Evolutionary conservation across 2,888 invertebrate species (phyloP), one percentile per base, ranked within the genome.

Genomic region (Mythimna albipuncta): DNA sequence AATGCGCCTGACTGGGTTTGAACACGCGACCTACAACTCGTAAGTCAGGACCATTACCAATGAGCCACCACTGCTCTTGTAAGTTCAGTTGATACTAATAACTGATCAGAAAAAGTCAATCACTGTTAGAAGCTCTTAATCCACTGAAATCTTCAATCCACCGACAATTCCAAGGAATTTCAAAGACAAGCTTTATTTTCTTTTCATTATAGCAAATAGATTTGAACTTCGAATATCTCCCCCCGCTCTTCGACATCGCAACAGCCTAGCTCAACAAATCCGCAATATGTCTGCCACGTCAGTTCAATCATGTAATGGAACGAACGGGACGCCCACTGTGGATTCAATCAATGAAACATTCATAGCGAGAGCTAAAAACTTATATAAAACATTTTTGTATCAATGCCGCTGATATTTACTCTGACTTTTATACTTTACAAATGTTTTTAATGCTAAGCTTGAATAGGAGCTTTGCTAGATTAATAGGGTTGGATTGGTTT

Each of bases 271-370:
- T 69, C 69, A 47, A 58, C 68, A 64, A 58, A 69, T 79, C 66
- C 78, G 74, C 64, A 90, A 89, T 90, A 89, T 72, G 77, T 47
- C 81, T 76, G 63, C 77, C 58, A 72, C 75, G 78, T 86, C 86
- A 82, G 86, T 87, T 87, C 90, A 90, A 90, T 90, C 90, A 90
- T 88, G 89, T 90, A 90, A 90, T 90, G 90, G 90, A 89, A 81
- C 82, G 83, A 76, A 81, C 84, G 76, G 67, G 69, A 82, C 69
- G 73, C 79, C 83, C 85, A 73, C 81, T 66, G 81, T 76, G 85
- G 75, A 86, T 86, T 82, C 84, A 78, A 85, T 86, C 79, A 86
- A 86, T 87, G 77, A 81, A 86, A 85, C 86, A 82, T 86, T 87
- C 85, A 85, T 77, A 76, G 63, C 79, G 59, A 71, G 72, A 83